Conservation (phyloP, 2,113 vertebrate genomes). For the Platichthys flesus region DNA sequence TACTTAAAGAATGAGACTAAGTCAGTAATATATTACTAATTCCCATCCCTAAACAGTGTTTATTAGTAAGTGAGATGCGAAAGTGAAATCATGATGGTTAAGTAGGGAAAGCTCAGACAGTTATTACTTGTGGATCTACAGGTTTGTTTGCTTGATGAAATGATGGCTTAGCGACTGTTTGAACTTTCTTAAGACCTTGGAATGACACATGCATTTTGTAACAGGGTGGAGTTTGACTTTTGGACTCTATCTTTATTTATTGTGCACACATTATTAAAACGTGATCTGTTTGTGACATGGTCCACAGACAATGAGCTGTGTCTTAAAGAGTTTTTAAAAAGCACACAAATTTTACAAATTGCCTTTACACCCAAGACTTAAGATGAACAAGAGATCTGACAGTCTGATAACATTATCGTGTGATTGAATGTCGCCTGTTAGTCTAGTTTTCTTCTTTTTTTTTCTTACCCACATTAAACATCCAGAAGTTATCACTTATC, state of each 20-base stretch:
- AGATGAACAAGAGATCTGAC: not conserved
- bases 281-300: constrained; percentile 9
- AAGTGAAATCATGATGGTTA: constrained; percentile 50
- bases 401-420: not conserved
- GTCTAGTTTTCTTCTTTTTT: not conserved
- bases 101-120: constrained; percentile 20
- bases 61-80: constrained; percentile 11
- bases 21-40: not conserved
- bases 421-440: not conserved
- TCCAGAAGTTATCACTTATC: not conserved
- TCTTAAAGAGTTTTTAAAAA: not conserved
- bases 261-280: constrained; percentile 46
- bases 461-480: not conserved
- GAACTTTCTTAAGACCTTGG: constrained; percentile 42
- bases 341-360: constrained; percentile 12
- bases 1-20: not conserved
- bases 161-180: constrained; percentile 51
- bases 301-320: not conserved
- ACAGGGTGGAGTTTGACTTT: constrained; percentile 69
- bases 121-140: not conserved
- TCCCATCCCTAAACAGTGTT: not conserved
- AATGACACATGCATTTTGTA: constrained; percentile 36
- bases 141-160: constrained; percentile 46
- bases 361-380: constrained; percentile 1
- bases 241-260: constrained; percentile 61